Conservation (phyloP, 92 coral and sea anemone species). For the Porites evermanni region DNA sequence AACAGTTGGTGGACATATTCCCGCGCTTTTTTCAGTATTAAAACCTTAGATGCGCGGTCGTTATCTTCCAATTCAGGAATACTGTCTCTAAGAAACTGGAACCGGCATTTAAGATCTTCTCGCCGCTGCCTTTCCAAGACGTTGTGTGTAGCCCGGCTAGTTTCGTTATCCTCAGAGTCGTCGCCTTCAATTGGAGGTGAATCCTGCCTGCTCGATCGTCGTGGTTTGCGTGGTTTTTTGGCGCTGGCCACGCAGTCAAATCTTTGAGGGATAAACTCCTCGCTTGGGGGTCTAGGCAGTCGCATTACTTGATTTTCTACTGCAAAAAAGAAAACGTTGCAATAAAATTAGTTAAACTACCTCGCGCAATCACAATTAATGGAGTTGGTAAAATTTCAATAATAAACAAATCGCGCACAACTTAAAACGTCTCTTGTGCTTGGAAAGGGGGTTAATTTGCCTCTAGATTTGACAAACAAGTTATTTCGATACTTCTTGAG, state of each 20-base stretch:
- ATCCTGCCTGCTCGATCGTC: constrained; percentile 84
- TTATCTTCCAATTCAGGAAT: constrained; percentile 96
- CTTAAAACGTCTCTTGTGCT: constrained; percentile 3
- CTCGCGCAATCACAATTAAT: background rate
- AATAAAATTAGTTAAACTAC: constrained; percentile 5
- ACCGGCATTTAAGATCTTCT: constrained; percentile 94
- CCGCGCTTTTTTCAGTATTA: constrained; percentile 93
- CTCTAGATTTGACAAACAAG: constrained; percentile 7
- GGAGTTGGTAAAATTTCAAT: background rate
- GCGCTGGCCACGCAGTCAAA: constrained; percentile 50
- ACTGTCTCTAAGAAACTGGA: constrained; percentile 93
- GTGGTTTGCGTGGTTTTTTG: constrained; percentile 82
- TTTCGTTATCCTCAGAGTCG: constrained; percentile 97
- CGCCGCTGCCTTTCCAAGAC: constrained; percentile 94
- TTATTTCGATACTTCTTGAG: constrained; percentile 22
- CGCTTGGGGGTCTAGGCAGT: constrained; percentile 42
- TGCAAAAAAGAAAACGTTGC: constrained; percentile 18
- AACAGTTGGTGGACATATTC: constrained; percentile 90
- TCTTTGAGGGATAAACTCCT: constrained; percentile 77
- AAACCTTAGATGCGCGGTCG: constrained; percentile 97
- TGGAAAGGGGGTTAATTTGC: background rate
- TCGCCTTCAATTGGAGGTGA: constrained; percentile 77
- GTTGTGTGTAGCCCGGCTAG: constrained; percentile 97
- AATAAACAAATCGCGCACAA: background rate
- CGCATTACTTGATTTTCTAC: constrained; percentile 69